These are phyloP conservation scores for Rhagium mordax DNA, from an alignment of 2,888 invertebrate genomes.

Conservation along the genomic window DNA sequence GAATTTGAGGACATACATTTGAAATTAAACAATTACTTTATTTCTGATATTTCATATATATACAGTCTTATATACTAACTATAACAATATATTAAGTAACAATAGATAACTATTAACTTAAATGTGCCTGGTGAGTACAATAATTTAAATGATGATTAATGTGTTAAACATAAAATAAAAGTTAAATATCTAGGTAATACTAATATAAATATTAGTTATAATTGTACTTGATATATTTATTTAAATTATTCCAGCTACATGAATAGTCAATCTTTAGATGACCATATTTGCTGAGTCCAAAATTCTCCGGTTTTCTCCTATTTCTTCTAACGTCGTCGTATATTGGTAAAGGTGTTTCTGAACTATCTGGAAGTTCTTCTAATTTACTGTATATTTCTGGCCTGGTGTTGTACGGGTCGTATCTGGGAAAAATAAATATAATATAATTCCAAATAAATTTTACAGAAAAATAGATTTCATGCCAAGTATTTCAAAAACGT, in stretches of 20 bases:
- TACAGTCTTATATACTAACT: not conserved
- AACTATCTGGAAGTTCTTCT: conserved; percentile 54
- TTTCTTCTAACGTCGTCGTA: conserved; percentile 70
- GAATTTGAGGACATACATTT: no score
- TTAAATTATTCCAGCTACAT: conserved; percentile 86
- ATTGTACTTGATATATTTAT: conserved; percentile 76
- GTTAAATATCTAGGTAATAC: not conserved
- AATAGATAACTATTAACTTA: not conserved
- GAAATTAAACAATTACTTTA: no score
- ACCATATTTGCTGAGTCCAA: conserved; percentile 84
- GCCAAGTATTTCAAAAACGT: no score
- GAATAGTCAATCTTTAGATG: conserved; percentile 88
- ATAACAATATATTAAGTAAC: not conserved
- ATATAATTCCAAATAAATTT: no score
- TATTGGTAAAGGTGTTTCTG: conserved; percentile 61
- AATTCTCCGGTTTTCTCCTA: conserved; percentile 73
- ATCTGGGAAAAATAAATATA: conserved; percentile 48
- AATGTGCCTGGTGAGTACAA: not conserved
- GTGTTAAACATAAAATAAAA: not conserved
- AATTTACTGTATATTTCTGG: conserved; percentile 59
- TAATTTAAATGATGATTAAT: not conserved
- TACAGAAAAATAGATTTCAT: no score
- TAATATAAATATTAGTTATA: conserved; percentile 26
- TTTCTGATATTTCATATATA: not conserved
- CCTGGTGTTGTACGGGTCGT: conserved; percentile 53